phyloP scores from a whole-genome alignment of 2,888 invertebrate genomes.

The Campoplex nolae region DNA sequence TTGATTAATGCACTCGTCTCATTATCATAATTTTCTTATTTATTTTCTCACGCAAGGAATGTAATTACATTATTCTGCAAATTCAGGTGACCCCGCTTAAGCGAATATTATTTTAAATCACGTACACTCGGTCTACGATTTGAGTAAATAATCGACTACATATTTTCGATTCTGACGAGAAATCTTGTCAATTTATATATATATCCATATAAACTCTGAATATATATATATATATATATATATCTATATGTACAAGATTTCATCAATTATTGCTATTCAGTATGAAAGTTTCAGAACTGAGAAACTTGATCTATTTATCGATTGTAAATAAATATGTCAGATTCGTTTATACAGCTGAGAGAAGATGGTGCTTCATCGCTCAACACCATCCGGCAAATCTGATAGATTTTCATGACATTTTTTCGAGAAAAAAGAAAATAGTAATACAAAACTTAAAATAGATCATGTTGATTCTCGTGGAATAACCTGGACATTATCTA shows the following conservation, averaged over 20 bases:
- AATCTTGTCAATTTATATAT: slow-evolving; percentile 20
- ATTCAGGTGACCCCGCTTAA: slow-evolving; percentile 38
- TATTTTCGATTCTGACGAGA: slow-evolving; percentile 29
- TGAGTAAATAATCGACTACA: slow-evolving; percentile 45
- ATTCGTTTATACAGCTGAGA: neutral
- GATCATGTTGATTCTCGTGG: slow-evolving; percentile 25
- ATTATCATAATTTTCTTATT: slow-evolving; percentile 5
- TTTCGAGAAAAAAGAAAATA: neutral
- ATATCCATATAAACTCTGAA: neutral
- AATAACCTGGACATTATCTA: slow-evolving; percentile 31
- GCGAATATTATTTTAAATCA: slow-evolving; percentile 36
- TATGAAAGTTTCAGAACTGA: slow-evolving; percentile 42
- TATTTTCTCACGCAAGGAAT: slow-evolving; percentile 15
- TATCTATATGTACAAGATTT: slow-evolving; percentile 26
- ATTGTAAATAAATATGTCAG: slow-evolving; percentile 29
- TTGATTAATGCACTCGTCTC: neutral
- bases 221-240: neutral
- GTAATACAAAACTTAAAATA: slow-evolving; percentile 27
- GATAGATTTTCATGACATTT: slow-evolving; percentile 11
- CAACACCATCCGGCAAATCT: neutral
- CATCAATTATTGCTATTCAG: slow-evolving; percentile 55
- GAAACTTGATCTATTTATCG: slow-evolving; percentile 21
- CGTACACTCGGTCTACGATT: slow-evolving; percentile 48
- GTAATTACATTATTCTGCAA: slow-evolving; percentile 16
- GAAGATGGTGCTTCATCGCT: neutral